Evolutionary conservation across 2,888 invertebrate species (phyloP), one percentile per base, ranked within the genome.

Genomic region (Macrophya annulata): DNA sequence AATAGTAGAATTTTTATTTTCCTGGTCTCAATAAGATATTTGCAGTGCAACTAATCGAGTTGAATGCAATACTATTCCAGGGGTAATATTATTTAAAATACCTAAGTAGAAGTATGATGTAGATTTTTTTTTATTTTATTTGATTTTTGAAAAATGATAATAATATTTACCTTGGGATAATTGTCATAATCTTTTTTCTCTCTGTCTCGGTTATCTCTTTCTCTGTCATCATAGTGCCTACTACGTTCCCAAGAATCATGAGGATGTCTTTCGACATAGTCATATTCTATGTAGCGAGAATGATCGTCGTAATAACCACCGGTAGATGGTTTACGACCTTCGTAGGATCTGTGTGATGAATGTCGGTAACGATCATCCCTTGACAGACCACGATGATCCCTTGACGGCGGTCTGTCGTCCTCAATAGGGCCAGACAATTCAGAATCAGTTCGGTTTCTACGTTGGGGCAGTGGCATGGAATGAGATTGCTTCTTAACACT

Each of bases 181-280:
- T 92, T 93, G 71, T 94, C 94, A 82, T 93, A 93, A 87, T 94
- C 94, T 77, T 92, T 90, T 82, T 90, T 91, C 15, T 91, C 87
- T 90, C 87, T 79, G 17, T 86, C 89, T 43, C 91, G 87, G 48
- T 59, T 86, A 25, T 90, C 90, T 37, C 90, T 88, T 77, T 84
- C 86, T 40, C 88, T 86, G 15, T 93, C 93, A 31, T 93, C 93
- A 37, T 93, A 93, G 65, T 91, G 91, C 8, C 92, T 91, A 4
- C 92, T 90, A 82, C 88, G 88, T 31, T 93, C 93, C 90, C 92
- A 92, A 21, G 91, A 90, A 62, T 93, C 93, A 51, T 91, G 91
- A 25, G 90, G 88, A 87, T 93, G 93, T 74, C 92, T 90, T 9
- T 93, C 93, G 4, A 92, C 92, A 85, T 92, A 93, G 17, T 93